Evolutionary conservation across 2,797 vertebrate genomes (phyloP).

Genomic region (Sebastolobus alascanus): DNA sequence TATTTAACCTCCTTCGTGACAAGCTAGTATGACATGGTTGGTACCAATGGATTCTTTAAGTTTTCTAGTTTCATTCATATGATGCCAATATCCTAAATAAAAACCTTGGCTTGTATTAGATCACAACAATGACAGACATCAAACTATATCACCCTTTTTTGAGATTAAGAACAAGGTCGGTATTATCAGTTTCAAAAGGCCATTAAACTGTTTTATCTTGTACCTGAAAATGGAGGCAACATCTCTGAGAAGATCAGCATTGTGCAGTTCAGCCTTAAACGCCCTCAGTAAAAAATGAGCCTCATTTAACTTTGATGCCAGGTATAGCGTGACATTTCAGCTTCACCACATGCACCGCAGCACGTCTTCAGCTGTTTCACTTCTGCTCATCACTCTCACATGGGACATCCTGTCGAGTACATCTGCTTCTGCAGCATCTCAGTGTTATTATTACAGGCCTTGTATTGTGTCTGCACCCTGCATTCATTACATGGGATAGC

Average conservation of each 20-base stretch:
- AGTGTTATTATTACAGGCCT: neutral
- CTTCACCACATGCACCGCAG: conserved; percentile 47
- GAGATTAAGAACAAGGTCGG: neutral
- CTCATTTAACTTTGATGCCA: conserved; percentile 13
- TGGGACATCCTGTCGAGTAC: conserved; percentile 65
- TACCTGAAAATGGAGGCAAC: neutral
- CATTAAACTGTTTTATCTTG: neutral
- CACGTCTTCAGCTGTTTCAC: conserved; percentile 58
- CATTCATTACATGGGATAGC: conserved; percentile 17
- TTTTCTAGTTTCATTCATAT: no score
- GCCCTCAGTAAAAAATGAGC: neutral
- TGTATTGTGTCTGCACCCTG: conserved; percentile 24
- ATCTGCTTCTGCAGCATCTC: conserved; percentile 33
- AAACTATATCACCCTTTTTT: neutral
- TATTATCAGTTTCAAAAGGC: conserved; percentile 1
- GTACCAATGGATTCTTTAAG: no score
- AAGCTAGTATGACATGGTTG: no score
- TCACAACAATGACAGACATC: neutral
- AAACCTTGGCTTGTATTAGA: neutral
- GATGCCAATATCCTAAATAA: no score
- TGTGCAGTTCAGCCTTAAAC: conserved; percentile 9
- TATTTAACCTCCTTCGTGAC: no score
- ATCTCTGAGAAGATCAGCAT: neutral
- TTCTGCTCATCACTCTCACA: conserved; percentile 70
- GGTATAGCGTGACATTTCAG: conserved; percentile 53